Evolutionary conservation across 2,797 vertebrate genomes (phyloP).

Genomic region (Centropyge bicolor): DNA sequence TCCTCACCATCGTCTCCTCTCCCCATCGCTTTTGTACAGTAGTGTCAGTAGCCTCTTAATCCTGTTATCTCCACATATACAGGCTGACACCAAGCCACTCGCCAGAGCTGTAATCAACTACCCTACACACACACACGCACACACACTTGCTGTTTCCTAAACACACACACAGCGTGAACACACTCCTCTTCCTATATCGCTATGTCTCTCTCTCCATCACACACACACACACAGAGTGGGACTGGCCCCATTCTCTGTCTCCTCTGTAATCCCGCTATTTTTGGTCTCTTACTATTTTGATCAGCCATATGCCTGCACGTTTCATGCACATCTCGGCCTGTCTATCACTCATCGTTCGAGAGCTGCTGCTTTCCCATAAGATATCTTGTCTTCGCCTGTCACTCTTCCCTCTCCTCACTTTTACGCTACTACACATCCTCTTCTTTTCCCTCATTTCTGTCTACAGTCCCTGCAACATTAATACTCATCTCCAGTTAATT

Average conservation of each 20-base stretch:
- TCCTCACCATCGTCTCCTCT: conserved; percentile 35
- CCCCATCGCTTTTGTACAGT: conserved; percentile 74
- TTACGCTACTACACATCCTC: not conserved
- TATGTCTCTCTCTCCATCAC: conserved; percentile 23
- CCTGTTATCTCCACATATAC: conserved; percentile 84
- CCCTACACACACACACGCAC: conserved; percentile 46
- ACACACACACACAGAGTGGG: not conserved
- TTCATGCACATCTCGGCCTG: conserved; percentile 42
- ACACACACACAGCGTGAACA: conserved; percentile 30
- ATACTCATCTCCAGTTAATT: conserved; percentile 11
- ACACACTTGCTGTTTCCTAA: conserved; percentile 1
- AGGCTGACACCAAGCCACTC: conserved; percentile 80
- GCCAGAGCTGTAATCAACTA: conserved; percentile 77
- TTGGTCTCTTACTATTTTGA: conserved; percentile 53
- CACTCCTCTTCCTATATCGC: conserved; percentile 18
- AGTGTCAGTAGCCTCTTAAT: conserved; percentile 83
- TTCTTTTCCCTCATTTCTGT: not conserved
- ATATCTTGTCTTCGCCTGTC: conserved; percentile 11
- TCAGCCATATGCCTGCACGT: conserved; percentile 42
- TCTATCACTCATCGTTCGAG: conserved; percentile 44
- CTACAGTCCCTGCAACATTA: not conserved
- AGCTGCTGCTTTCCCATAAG: conserved; percentile 10
- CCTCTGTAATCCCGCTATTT: conserved; percentile 61
- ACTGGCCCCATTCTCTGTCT: conserved; percentile 52
- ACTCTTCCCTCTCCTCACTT: conserved; percentile 14